Conservation (phyloP, 2,113 vertebrate genomes). For the Asarcornis scutulata region DNA sequence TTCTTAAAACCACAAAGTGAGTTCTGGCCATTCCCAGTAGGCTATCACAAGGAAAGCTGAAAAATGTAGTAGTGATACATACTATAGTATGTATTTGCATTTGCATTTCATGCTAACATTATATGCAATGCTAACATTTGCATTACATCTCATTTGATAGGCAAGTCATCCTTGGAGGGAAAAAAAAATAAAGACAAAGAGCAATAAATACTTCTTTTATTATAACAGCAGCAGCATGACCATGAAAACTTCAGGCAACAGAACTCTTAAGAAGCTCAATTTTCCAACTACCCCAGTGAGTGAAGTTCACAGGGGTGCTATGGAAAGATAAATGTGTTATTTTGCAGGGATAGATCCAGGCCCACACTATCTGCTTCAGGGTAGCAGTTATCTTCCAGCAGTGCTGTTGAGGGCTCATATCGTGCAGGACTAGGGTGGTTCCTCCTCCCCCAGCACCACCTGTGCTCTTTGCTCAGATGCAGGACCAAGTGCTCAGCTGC, state of each 20-base stretch:
- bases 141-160: no score
- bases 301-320: fast-evolving
- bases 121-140: no score
- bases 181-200: not conserved
- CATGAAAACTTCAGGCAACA: not conserved
- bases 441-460: not conserved
- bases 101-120: not conserved
- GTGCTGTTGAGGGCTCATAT: not conserved
- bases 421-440: not conserved
- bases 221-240: not conserved
- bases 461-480: fast-evolving
- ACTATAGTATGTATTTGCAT: not conserved
- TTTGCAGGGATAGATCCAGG: not conserved
- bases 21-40: not conserved
- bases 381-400: not conserved
- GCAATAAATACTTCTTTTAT: not conserved
- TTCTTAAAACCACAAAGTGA: not conserved
- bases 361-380: not conserved
- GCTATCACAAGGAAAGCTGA: not conserved
- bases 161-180: no score
- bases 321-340: not conserved
- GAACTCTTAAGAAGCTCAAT: not conserved
- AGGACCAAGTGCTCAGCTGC: not conserved
- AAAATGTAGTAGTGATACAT: not conserved
- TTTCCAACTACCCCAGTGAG: not conserved